Conservation (phyloP, 1,140 invertebrate genomes). For the Psilanteris sp. region DNA sequence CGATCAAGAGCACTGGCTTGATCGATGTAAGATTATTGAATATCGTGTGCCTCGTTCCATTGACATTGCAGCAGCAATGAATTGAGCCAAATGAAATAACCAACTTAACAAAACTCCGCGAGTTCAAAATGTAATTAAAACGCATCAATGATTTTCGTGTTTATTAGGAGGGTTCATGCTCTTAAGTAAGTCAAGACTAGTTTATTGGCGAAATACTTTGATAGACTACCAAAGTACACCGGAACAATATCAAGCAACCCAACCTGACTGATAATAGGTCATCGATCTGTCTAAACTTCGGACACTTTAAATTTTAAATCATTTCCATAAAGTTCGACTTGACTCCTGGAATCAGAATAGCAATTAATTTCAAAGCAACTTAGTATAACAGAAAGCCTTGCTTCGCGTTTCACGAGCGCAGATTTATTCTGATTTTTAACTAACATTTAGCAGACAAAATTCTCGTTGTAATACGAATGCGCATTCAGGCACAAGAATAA, state of each 20-base stretch:
- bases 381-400: not conserved
- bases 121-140: conserved; percentile 38
- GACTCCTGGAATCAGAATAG: conserved; percentile 25
- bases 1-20: not conserved
- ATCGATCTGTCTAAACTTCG: conserved; percentile 37
- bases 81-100: conserved; percentile 28
- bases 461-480: no score
- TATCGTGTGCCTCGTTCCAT: not conserved
- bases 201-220: conserved; percentile 65
- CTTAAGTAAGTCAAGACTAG: conserved; percentile 34
- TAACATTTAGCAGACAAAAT: no score
- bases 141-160: conserved; percentile 47
- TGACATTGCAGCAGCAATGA: conserved; percentile 2
- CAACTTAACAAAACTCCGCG: conserved; percentile 23
- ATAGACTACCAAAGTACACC: conserved; percentile 65
- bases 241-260: conserved; percentile 70
- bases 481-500: no score
- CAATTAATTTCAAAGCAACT: conserved; percentile 30
- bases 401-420: not conserved
- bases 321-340: conserved; percentile 15
- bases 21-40: conserved; percentile 9
- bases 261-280: conserved; percentile 51
- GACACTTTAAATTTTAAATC: conserved; percentile 35
- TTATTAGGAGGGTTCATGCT: conserved; percentile 22
- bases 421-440: not conserved